phyloP scores from a whole-genome alignment of 1,140 invertebrate genomes.

The Aricia agestis region DNA sequence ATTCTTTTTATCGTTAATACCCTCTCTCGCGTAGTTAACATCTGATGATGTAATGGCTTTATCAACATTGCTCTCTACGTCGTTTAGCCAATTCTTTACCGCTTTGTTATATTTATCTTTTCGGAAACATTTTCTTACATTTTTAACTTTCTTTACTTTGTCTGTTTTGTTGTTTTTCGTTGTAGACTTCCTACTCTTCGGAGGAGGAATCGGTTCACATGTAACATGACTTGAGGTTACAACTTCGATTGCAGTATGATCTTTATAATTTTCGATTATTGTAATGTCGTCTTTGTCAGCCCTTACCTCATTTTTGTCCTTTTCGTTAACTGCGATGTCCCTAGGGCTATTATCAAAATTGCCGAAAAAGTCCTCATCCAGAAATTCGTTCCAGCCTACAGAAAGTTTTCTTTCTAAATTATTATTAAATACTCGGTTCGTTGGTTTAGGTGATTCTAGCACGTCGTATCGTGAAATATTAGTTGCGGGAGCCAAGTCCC shows the following conservation, averaged over 20 bases:
- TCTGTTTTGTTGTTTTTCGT: neutral
- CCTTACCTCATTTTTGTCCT: neutral
- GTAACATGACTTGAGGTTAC: neutral
- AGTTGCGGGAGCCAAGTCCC: neutral
- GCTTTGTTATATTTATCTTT: constrained; percentile 52
- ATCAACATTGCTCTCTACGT: constrained; percentile 31
- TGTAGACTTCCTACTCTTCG: neutral
- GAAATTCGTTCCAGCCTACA: constrained; percentile 16
- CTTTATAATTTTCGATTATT: neutral
- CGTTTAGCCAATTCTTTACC: constrained; percentile 52
- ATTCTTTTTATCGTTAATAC: neutral
- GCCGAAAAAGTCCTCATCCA: constrained; percentile 13
- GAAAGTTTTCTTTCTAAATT: neutral
- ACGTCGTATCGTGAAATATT: neutral
- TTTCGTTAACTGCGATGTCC: neutral
- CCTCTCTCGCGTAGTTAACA: neutral
- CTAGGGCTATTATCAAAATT: constrained; percentile 1
- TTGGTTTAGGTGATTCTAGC: neutral
- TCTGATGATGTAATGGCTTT: neutral
- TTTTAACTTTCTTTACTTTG: constrained; percentile 25
- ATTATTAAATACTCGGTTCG: neutral
- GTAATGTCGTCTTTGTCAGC: neutral
- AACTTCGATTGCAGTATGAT: constrained; percentile 4
- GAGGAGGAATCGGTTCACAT: neutral
- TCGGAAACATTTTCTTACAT: constrained; percentile 25